Evolutionary conservation across 2,113 vertebrate species (phyloP), one percentile per base, ranked within the genome.

Genomic region (Poeciliopsis retropinna): DNA sequence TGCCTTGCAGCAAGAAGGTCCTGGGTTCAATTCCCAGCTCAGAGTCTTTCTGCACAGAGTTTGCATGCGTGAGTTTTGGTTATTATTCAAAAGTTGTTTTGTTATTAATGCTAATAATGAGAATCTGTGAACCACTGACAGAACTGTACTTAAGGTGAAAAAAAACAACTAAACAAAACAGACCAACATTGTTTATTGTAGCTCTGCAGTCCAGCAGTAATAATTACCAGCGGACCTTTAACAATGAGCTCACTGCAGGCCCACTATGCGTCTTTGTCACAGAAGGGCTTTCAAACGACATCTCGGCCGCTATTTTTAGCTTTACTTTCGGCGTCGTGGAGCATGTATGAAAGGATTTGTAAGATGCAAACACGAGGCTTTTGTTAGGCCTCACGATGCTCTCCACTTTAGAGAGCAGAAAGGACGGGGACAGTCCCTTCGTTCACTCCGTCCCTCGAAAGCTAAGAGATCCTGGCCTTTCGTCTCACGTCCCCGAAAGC

Each of bases 261-360:
- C 71, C 67, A 60, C 25, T 74, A 71, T 71, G 34, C 63, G 67
- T 67, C 78, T 74, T 47, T 83, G 32, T 60, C 34, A 54, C 81
- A 79, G 27, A 0, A 69, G 72, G 80, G 80, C 73, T 54, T 70
- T 29, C 15, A 70, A 85, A 85, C 77, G 88, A 87, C 83, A 83
- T 82, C 60, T 60, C 5, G n/a, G 34, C 31, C 34, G 22, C 83
- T 89, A 88, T 83, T 86, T 91, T 80, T 87, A 92, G 83, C 64
- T 0, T 19, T 69, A 54, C 51, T 9, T 71, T 70, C 72, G 78
- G 84, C 66, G 64, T 39, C 57, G 73, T 47, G 70, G 74, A 82
- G 75, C 41, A 4, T 73, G 51, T 84, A 82, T 44, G 76, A 81
- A 77, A 57, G 69, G 79, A 87, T 62, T 64, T 72, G 70, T 70